A percentile compares a stretch with the other conserved stretches of the same genome.
Conservation (phyloP, 2,888 invertebrate genomes). For the Apoda limacodes region DNA sequence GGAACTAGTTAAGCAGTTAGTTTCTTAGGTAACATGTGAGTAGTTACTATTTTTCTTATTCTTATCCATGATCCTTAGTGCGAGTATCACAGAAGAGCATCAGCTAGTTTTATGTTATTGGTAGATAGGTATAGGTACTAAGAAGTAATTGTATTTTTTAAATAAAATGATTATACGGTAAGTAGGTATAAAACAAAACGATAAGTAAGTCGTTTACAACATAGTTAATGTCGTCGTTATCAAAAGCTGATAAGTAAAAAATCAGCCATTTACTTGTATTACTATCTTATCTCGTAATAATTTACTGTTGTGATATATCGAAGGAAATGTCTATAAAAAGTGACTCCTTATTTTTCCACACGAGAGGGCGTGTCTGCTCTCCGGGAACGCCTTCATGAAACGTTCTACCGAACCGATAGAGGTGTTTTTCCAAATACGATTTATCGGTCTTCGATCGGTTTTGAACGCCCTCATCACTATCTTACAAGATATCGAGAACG, state of each 20-base stretch:
- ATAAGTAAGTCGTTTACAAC: constrained; percentile 17
- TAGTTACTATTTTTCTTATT: too few relatives aligned
- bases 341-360: constrained; percentile 54
- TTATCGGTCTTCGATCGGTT: constrained; percentile 63
- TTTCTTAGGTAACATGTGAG: too few relatives aligned
- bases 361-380: constrained; percentile 58
- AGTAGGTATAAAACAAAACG: constrained; percentile 15
- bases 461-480: constrained; percentile 67
- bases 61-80: too few relatives aligned
- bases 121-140: too few relatives aligned
- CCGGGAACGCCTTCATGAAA: constrained; percentile 50
- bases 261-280: constrained; percentile 35
- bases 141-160: too few relatives aligned
- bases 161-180: constrained; percentile 1
- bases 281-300: constrained; percentile 32
- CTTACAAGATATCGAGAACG: constrained; percentile 67
- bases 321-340: constrained; percentile 40
- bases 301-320: constrained; percentile 31
- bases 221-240: too few relatives aligned
- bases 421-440: constrained; percentile 58
- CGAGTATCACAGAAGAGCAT: too few relatives aligned
- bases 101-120: too few relatives aligned
- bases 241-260: constrained; percentile 39
- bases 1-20: too few relatives aligned
- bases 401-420: constrained; percentile 50